phyloP scores from a whole-genome alignment of 1,140 invertebrate species.

The Zaprionus inermis region DNA sequence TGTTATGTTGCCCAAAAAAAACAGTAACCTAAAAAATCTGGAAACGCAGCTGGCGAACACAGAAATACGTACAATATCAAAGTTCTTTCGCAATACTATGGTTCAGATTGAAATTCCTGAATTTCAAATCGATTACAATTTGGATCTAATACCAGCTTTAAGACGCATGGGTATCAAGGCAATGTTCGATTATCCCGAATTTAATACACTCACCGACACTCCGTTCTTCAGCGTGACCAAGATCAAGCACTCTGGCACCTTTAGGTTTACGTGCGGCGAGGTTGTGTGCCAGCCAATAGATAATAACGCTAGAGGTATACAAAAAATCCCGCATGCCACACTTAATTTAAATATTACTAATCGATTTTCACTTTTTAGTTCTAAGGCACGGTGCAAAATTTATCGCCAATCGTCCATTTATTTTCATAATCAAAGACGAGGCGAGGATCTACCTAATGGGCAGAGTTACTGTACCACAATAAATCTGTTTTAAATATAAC shows the following conservation, averaged over 20 bases:
- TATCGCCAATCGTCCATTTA: background rate
- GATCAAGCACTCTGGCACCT: background rate
- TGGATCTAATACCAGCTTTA: background rate
- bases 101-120: background rate
- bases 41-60: background rate
- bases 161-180: background rate
- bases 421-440: background rate
- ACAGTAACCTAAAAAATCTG: background rate
- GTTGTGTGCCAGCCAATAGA: background rate
- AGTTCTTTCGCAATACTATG: background rate
- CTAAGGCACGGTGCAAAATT: background rate
- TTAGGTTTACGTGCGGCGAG: background rate
- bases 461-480: background rate
- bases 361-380: background rate
- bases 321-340: no score
- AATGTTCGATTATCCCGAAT: background rate
- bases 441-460: background rate
- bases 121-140: background rate
- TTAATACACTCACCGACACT: background rate
- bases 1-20: background rate
- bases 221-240: background rate
- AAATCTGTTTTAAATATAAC: background rate
- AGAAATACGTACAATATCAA: background rate
- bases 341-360: no score
- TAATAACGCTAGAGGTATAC: background rate